Evolutionary conservation across 2,888 invertebrate species (phyloP), one percentile per base, ranked within the genome.

Genomic region (Subacronicta megacephala): DNA sequence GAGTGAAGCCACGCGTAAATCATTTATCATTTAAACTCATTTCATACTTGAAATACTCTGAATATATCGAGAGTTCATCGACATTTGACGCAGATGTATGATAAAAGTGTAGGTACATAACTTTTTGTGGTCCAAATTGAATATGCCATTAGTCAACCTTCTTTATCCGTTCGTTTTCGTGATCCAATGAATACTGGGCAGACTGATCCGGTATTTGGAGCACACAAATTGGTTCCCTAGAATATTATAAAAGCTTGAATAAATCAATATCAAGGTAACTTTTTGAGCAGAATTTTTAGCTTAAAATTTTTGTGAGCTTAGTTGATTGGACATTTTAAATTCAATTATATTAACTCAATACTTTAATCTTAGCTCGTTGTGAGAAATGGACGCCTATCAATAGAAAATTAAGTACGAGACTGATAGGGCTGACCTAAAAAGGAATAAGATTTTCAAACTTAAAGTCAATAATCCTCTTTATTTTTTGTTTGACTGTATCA

Each of bases 141-240:
- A 40, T 37, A 26, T 54, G 4, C 54, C 38, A 55, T 63, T 63
- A 56, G 36, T 67, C 49, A 52, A 43, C 7, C 46, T 37, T 16
- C 47, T 64, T 54, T 47, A 54, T 52, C 9, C 29, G 38, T 17
- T 42, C 46, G 16, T 47, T 35, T 12, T 44, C 3, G 18, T 13
- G 12, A 59, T 71, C 52, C 51, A 58, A 64, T 55, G 47, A 59
- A 42, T 50, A 62, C 44, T 36, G 33, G 40, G 23, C 37, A 23
- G n/a, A 64, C 45, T 53, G 16, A 18, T 7, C 26, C 38, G 42
- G 40, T 40, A 59, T 58, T 45, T 51, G 37, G 35, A 35, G 40
- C 55, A 49, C 16, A 40, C 37, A 17, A 41, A 70, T 55, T 64
- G 9, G 43, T 13, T 50, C 42, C 13, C n/a, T 29, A 46, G 50